A percentile compares a stretch with the other conserved stretches of the same genome.
phyloP scores from a whole-genome alignment of 2,113 vertebrate genomes.

The Zosterops japonicus region DNA sequence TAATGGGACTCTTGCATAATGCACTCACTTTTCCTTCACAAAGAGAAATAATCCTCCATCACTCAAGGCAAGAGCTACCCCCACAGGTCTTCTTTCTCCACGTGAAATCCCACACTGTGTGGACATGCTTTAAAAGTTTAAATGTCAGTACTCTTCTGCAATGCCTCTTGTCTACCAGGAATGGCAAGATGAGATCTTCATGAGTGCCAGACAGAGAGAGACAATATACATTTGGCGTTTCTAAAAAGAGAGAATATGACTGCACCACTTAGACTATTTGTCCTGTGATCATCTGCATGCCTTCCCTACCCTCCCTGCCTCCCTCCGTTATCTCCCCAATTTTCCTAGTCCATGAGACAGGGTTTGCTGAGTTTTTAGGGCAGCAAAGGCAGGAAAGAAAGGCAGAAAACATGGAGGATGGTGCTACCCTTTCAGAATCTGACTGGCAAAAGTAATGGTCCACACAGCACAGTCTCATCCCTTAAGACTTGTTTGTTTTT shows the following conservation, averaged over 20 bases:
- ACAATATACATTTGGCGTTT: neutral
- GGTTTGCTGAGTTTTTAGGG: rapidly evolving
- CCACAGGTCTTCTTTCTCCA: neutral
- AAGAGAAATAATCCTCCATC: neutral
- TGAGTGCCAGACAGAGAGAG: neutral
- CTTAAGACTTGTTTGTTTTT: neutral
- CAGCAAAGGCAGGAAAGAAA: neutral
- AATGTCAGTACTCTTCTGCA: neutral
- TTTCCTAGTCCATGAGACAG: neutral
- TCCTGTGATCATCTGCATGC: neutral
- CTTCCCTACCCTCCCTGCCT: neutral
- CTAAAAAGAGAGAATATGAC: neutral
- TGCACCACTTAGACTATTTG: neutral
- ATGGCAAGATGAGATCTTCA: neutral
- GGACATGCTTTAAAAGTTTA: neutral
- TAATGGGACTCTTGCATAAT: rapidly evolving
- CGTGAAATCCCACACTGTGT: rapidly evolving
- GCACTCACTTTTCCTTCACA: neutral
- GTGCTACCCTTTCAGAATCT: neutral
- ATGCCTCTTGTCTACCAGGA: neutral
- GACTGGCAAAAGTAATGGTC: neutral
- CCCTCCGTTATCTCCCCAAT: rapidly evolving
- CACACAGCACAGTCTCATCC: rapidly evolving
- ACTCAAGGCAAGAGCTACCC: neutral
- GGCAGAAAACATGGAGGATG: neutral